Evolutionary conservation across 2,113 vertebrate species (phyloP), one percentile per base, ranked within the genome.

Genomic region (Parotia lawesii): DNA sequence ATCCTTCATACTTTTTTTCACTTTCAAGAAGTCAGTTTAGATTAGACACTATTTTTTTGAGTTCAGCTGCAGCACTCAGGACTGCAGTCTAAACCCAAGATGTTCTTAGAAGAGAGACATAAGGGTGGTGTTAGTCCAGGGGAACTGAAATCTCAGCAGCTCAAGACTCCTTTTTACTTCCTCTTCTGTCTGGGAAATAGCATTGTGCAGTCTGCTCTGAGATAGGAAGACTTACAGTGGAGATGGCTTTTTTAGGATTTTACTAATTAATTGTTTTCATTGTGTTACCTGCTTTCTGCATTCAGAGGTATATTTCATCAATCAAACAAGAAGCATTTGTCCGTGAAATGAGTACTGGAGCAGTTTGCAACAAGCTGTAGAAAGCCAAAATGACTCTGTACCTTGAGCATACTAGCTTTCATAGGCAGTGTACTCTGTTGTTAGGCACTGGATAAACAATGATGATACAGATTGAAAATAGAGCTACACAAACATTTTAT

Each of bases 161-260:
- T 83, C 22, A 58, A n/a, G 67, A 22, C 12, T 37, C 5, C 5
- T 62, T 60, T 94, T 72, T 42, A 21, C 33, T 66, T 84, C 35
- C 20, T 37, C 14, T 83, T 85, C 42, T 73, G 9, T 23, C 54
- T 54, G 17, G 21, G 37, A 81, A 64, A 67, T 42, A 53, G 18
- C 6, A 0, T 15, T 58, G 25, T 64, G 23, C 58, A 35, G 15
- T 61, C 42, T 22, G 23, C 38, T n/a, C 29, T 69, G 44, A 75
- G 24, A 42, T 6, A n/a, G n/a, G 12, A 56, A 84, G 24, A 31
- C 2, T 40, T 64, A 35, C 0, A 0, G 12, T n/a, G 12, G 38
- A 56, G 24, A 25, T 35, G 11, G 5, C 5, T 29, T 20, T 48
- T 67, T 51, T 44, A 71, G 15, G 22, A 38, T 65, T 56, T 40